Conservation (phyloP, 2,113 vertebrate genomes). For the Coryphaenoides rupestris region DNA sequence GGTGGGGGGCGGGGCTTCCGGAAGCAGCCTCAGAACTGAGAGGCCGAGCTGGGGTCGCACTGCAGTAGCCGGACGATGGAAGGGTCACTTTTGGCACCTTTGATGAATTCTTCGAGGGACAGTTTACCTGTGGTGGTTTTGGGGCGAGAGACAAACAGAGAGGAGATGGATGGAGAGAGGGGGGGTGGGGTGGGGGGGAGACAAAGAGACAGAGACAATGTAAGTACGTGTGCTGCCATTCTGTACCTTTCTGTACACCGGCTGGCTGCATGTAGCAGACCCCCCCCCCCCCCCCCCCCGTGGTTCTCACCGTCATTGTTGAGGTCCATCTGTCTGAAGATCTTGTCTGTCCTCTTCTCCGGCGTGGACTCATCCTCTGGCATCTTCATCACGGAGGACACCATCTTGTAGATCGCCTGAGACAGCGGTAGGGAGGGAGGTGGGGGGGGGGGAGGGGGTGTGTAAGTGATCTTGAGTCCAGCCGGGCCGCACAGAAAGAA, state of each 20-base stretch:
- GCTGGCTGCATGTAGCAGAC: not conserved
- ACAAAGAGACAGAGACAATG: not conserved
- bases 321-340: conserved; percentile 99
- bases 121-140: conserved; percentile 84
- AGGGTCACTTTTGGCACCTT: conserved; percentile 97
- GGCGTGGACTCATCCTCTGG: conserved; percentile 97
- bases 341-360: conserved; percentile 98
- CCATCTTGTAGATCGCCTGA: conserved; percentile 99
- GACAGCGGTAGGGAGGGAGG: conserved; percentile 14
- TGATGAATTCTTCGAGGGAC: conserved; percentile 97
- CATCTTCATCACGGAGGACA: conserved; percentile 99
- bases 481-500: not conserved
- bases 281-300: not conserved
- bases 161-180: conserved; percentile 1
- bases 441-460: not conserved
- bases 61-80: conserved; percentile 98
- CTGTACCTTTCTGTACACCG: no score
- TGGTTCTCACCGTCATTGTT: conserved; percentile 91
- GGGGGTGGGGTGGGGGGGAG: not conserved
- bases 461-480: not conserved
- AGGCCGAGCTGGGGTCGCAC: conserved; percentile 94
- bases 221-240: not conserved
- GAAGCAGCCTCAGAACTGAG: conserved; percentile 82
- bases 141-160: not conserved
- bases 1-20: not conserved